phyloP scores from a whole-genome alignment of 1,140 invertebrate species.

The Gonatopus flavifemur region DNA sequence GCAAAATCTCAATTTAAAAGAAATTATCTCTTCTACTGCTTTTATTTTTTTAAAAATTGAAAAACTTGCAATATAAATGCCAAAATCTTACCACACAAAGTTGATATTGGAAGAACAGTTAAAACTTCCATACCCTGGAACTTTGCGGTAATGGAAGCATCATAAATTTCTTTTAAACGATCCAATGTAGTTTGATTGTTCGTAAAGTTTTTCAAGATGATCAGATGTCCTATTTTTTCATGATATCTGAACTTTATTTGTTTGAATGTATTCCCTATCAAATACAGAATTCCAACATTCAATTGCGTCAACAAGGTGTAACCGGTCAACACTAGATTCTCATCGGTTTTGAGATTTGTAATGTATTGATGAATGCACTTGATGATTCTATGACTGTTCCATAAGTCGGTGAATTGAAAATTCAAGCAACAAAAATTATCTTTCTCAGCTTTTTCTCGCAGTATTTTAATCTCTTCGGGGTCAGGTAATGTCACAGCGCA shows the following conservation, averaged over 20 bases:
- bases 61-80: too few relatives aligned
- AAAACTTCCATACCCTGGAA: slow-evolving; percentile 28
- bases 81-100: slow-evolving; percentile 47
- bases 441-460: too few relatives aligned
- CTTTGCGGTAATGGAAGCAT: slow-evolving; percentile 16
- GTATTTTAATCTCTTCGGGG: too few relatives aligned
- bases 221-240: slow-evolving; percentile 37
- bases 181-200: slow-evolving; percentile 17
- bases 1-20: too few relatives aligned
- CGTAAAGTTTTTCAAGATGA: slow-evolving; percentile 35
- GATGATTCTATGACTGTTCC: slow-evolving; percentile 31
- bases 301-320: slow-evolving; percentile 52
- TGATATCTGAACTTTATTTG: slow-evolving; percentile 28
- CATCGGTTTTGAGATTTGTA: slow-evolving; percentile 25
- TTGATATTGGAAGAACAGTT: slow-evolving; percentile 37
- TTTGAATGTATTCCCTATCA: slow-evolving; percentile 45
- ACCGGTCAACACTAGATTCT: slow-evolving; percentile 44
- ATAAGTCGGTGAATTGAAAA: slow-evolving; percentile 35
- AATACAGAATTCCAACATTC: slow-evolving; percentile 48
- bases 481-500: too few relatives aligned
- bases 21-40: too few relatives aligned
- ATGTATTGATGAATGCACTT: slow-evolving; percentile 23
- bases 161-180: slow-evolving; percentile 31
- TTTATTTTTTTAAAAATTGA: too few relatives aligned
- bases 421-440: too few relatives aligned